Percentiles rank a stretch among this genome's conserved stretches.
phyloP scores from a whole-genome alignment of 2,113 vertebrate genomes.

The Equus quagga region DNA sequence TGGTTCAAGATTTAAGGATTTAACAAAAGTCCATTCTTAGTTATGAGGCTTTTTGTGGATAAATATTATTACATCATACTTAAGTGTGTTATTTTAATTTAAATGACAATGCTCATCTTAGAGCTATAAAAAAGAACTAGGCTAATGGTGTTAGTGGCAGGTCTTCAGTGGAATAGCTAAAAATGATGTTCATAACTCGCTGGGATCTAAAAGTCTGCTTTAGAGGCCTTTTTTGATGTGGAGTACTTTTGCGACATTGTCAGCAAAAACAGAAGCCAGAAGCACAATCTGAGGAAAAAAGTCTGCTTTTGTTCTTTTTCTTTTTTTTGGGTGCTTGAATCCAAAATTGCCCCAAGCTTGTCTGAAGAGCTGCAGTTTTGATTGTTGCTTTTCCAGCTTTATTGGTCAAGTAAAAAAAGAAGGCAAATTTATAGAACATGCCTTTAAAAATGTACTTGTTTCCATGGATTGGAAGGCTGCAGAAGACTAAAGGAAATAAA shows the following conservation, averaged over 20 bases:
- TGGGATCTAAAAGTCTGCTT: neutral
- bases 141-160: neutral
- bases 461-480: neutral
- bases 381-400: neutral
- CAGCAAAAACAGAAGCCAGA: neutral
- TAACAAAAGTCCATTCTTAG: neutral
- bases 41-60: neutral
- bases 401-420: neutral
- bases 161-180: neutral
- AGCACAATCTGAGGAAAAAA: neutral
- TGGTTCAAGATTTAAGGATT: neutral
- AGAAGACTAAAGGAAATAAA: neutral
- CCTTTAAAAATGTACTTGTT: neutral
- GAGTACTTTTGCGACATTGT: neutral
- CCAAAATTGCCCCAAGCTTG: neutral
- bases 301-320: neutral
- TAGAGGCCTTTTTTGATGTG: neutral
- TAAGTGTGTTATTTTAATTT: constrained; percentile 21
- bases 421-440: neutral
- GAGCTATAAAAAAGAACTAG: neutral
- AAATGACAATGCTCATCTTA: neutral
- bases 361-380: neutral
- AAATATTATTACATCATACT: neutral
- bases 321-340: neutral
- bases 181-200: neutral